Conservation (phyloP, 2,797 vertebrate genomes). For the Vultur gryphus region DNA sequence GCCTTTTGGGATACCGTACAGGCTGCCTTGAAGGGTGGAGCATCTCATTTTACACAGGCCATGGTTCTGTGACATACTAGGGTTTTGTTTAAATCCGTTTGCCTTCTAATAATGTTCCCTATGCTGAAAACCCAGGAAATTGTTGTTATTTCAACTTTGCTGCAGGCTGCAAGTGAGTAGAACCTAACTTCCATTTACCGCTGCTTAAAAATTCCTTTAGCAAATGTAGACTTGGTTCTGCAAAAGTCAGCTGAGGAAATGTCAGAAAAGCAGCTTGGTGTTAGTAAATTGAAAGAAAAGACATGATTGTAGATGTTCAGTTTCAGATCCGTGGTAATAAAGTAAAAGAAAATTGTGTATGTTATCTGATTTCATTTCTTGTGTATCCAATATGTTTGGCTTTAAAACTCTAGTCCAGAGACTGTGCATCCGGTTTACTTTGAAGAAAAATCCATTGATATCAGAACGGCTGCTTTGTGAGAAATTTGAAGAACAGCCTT, state of each 20-base stretch:
- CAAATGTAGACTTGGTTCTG: neutral
- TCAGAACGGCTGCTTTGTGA: neutral
- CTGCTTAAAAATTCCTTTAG: neutral
- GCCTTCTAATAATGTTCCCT: neutral
- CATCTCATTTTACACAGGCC: neutral
- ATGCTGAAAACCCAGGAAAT: neutral
- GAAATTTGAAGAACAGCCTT: neutral
- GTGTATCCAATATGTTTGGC: slow-evolving; percentile 1
- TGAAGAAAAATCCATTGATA: slow-evolving; percentile 28
- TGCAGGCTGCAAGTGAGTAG: neutral
- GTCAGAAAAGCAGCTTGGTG: neutral
- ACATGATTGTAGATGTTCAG: neutral
- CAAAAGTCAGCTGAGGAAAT: neutral
- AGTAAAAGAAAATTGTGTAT: slow-evolving; percentile 11
- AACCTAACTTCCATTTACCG: neutral
- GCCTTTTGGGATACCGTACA: neutral
- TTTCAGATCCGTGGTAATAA: slow-evolving; percentile 39
- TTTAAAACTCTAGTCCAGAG: slow-evolving; percentile 35
- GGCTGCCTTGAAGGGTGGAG: neutral
- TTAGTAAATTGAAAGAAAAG: neutral
- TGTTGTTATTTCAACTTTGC: neutral
- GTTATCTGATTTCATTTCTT: slow-evolving; percentile 59
- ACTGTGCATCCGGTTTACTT: neutral
- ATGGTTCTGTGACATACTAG: neutral
- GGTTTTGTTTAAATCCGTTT: neutral